Evolutionary conservation across 2,797 vertebrate genomes (phyloP).

Genomic region (Crocidura indochinensis): DNA sequence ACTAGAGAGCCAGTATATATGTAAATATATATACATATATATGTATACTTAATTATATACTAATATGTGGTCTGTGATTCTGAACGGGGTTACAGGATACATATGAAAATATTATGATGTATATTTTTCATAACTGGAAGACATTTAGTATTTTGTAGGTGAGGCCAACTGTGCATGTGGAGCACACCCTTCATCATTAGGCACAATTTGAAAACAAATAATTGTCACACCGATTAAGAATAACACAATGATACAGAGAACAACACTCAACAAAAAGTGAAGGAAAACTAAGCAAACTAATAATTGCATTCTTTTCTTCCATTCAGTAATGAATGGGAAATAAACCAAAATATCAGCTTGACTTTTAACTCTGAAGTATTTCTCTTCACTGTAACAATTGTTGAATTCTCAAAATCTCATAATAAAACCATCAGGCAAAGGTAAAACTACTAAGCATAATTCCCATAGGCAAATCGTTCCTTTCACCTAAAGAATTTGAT

Average conservation of each 20-base stretch:
- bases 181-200: neutral
- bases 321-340: neutral
- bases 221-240: neutral
- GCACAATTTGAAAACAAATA: constrained; percentile 37
- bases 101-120: constrained; percentile 12
- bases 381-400: neutral
- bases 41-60: neutral
- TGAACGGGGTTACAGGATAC: neutral
- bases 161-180: neutral
- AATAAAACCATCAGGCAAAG: neutral
- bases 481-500: neutral
- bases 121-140: neutral
- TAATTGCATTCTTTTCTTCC: constrained; percentile 49
- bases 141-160: constrained; percentile 30
- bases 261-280: neutral
- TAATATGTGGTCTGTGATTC: neutral
- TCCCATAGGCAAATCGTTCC: constrained; percentile 19
- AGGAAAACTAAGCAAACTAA: neutral
- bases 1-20: neutral
- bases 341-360: constrained; percentile 14
- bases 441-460: neutral
- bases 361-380: neutral
- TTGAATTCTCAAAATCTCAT: constrained; percentile 4
- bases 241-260: constrained; percentile 19
- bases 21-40: neutral